Evolutionary conservation across 2,797 vertebrate species (phyloP), one percentile per base, ranked within the genome.

Genomic region (Danionella dracula): DNA sequence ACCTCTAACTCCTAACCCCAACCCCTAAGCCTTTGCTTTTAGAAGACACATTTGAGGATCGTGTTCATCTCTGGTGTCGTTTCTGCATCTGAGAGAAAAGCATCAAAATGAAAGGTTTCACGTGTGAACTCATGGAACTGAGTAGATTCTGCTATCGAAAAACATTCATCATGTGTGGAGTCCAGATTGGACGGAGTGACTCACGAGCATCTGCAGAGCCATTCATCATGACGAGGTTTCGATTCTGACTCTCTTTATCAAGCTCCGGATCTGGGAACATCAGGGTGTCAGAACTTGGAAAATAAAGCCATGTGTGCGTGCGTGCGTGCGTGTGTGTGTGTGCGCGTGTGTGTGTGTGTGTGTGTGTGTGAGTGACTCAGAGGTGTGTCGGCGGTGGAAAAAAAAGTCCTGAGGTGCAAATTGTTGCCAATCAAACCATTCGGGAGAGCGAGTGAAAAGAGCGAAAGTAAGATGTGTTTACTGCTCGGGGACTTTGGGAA

Each of bases 161-260:
- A 15, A 53, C 17, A 23, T 27, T 32, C 40, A 71, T 37, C 42
- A 64, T 63, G 68, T 49, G 56, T 19, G 27, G 7, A 21, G 63
- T 46, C 9, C 37, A 20, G 61, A 56, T 46, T 20, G 41, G 20
- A 34, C 48, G 42, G 8, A n/a, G 40, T 72, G 70, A 72, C 49
- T 76, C 58, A 73, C 27, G 56, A 59, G 40, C 58, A 73, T 46
- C 57, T 76, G 70, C 63, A 56, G 15, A 66, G 1, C 49, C 49
- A 32, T 41, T 51, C 21, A 54, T 23, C 49, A 23, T 4, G 11
- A 41, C 16, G 15, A 37, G 41, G 45, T 46, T 20, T 46, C 20
- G 57, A 23, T n/a, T 32, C 9, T 15, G 41, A 46, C 41, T 59
- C 56, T 46, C 10, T 44, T 55, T 20, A 27, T 55, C 19, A 29